Percentiles rank a stretch among this genome's conserved stretches.
Evolutionary conservation across 2,888 invertebrate species (phyloP).

Genomic region (Hedya salicella): DNA sequence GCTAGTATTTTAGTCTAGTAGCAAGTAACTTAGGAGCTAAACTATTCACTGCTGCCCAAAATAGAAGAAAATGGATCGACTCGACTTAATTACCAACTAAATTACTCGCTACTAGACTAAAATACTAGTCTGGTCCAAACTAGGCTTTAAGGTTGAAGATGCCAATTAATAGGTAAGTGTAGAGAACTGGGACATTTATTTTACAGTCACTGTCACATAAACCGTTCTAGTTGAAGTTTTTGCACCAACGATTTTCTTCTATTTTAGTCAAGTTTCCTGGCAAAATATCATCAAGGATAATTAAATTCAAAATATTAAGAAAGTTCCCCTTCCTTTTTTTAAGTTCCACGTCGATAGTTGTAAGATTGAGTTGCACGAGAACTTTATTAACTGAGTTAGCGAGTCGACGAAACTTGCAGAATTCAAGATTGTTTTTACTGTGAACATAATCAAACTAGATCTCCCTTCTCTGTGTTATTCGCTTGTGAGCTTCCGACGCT

Average conservation of each 20-base stretch:
- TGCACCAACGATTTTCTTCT: neutral
- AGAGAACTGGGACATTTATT: too few species aligned
- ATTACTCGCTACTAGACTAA: too few species aligned
- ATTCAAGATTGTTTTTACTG: constrained; percentile 73
- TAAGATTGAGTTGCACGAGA: constrained; percentile 49
- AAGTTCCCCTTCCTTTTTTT: constrained; percentile 22
- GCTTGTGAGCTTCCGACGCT: neutral
- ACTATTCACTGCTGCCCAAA: too few species aligned
- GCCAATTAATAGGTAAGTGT: too few species aligned
- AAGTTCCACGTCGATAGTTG: constrained; percentile 41
- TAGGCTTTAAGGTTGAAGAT: too few species aligned
- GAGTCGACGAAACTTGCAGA: constrained; percentile 61
- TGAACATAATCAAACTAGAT: constrained; percentile 69
- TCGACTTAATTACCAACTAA: too few species aligned
- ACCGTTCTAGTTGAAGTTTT: neutral
- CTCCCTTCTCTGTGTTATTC: constrained; percentile 25
- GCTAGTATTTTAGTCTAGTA: too few species aligned
- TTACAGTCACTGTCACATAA: neutral
- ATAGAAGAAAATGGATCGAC: too few species aligned
- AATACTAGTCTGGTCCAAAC: too few species aligned
- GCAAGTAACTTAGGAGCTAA: too few species aligned
- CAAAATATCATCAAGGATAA: constrained; percentile 28
- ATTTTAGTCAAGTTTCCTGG: neutral
- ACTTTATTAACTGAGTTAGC: constrained; percentile 76
- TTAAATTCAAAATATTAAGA: constrained; percentile 27